Evolutionary conservation across 2,797 vertebrate species (phyloP), one percentile per base, ranked within the genome.

Genomic region (Gallinago stenura): DNA sequence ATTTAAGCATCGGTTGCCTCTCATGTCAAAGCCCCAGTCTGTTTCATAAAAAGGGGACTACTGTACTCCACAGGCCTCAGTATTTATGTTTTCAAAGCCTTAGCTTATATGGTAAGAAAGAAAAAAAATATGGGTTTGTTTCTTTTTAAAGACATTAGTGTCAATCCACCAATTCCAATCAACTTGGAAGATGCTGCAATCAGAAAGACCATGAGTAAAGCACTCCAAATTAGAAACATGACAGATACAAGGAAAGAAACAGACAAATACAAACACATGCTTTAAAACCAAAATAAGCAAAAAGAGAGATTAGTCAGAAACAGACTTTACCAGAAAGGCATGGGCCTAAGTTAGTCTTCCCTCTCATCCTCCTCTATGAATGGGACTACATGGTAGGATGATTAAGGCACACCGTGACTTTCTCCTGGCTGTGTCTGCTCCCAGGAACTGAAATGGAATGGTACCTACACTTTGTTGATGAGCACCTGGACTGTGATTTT

Each of bases 361-460:
- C 12, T n/a, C 24, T 61, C 13, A 41, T 35, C 57, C 73, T 71
- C 16, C 46, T 31, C 81, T 78, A 15, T 7, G 19, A 61, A 57
- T 10, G 7, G 31, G 39, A 50, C 25, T 50, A 78, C 2, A 28
- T 4, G 3, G 60, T 7, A 69, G 31, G 16, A 50, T 0, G 0
- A 50, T 7, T 30, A 64, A 33, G 30, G 51, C n/a, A 78, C 2
- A 0, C 14, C 2, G 1, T 1, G 0, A 41, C 45, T 19, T 45
- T 35, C 50, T 54, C 0, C 0, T 71, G 5, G 0, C 30, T 22
- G 48, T 9, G 30, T 12, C 35, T 83, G 51, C 61, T 89, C 46
- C 31, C 33, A 79, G 28, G n/a, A 82, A 35, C n/a, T 28, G 21
- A 41, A 88, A 51, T 25, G 21, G 10, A 86, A 72, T 2, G 8